These are phyloP conservation scores for Notodonta dromedarius DNA, from an alignment of 2,888 invertebrate genomes.

Conservation along the genomic window DNA sequence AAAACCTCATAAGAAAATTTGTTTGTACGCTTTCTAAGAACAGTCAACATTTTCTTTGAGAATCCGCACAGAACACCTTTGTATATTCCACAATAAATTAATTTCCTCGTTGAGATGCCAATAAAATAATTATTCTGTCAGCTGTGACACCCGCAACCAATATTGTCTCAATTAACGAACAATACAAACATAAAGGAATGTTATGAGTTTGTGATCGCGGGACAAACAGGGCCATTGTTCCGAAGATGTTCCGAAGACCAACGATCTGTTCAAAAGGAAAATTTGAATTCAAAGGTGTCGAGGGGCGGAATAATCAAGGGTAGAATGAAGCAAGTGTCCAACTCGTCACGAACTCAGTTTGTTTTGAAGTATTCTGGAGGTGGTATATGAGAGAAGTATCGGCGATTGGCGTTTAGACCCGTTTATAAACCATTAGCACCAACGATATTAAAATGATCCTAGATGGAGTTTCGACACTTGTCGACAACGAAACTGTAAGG, in stretches of 20 bases:
- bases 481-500: too few species aligned
- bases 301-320: constrained; percentile 35
- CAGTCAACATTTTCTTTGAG: too few species aligned
- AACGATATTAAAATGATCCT: too few species aligned
- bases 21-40: too few species aligned
- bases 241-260: neutral
- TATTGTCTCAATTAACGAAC: neutral
- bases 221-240: neutral
- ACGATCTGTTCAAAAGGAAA: constrained; percentile 19
- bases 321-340: constrained; percentile 32
- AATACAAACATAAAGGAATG: neutral
- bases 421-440: neutral
- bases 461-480: too few species aligned
- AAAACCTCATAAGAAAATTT: too few species aligned
- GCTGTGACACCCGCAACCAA: neutral
- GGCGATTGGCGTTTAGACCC: neutral
- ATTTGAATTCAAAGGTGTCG: constrained; percentile 12
- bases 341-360: constrained; percentile 36
- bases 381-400: neutral
- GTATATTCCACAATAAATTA: neutral
- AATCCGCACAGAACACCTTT: neutral
- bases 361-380: constrained; percentile 25
- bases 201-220: neutral
- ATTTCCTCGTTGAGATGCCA: neutral
- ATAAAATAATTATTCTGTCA: neutral